Base-by-base conservation (phyloP, 2,797 vertebrate genomes). In the Phataginus tricuspis region DNA sequence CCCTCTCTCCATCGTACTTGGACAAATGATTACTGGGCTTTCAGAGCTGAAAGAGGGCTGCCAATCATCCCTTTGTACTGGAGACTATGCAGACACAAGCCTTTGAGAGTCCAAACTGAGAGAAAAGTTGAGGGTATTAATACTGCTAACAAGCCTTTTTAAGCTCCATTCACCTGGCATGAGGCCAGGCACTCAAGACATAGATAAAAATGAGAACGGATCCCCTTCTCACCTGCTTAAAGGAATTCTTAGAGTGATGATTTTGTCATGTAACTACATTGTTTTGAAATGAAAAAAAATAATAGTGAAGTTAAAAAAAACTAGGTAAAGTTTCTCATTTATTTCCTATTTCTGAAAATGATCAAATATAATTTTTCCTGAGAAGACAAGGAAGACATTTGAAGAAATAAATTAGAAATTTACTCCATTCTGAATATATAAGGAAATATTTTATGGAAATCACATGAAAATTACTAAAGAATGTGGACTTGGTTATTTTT, bases 341-440 rank as follows among this genome's bases (percentile, higher is more conserved):
- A n/a, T 86, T 90, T 90, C 8, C n/a, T 23, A 53, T 59, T 84
- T 86, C 45, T 69, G 55, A 74, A 74, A 86, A 53, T 39, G 16
- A 23, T 12, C 34, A 59, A 57, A 27, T 31, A 18, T 42, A 92
- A 39, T 84, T 84, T 90, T 21, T 92, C 7, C 59, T 59, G 15
- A 66, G 61, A 59, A 18, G 11, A 61, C 59, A 55, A 45, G 45
- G 45, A 53, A 89, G 27, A 93, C 7, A 82, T 57, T 57, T 88
- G 39, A 23, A 18, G 5, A 92, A 86, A 16, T 69, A 80, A 90
- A 31, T 85, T 84, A n/a, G 61, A 88, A 83, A 61, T 95, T 92
- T 90, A 57, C 29, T 96, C 31, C 8, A 75, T 87, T 49, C 45
- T 39, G 29, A 72, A 78, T 74, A 45, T 15, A 91, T n/a, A 49